Evolutionary conservation across 2,888 invertebrate species (phyloP).

Genomic region (Listrodromus nycthemerus): DNA sequence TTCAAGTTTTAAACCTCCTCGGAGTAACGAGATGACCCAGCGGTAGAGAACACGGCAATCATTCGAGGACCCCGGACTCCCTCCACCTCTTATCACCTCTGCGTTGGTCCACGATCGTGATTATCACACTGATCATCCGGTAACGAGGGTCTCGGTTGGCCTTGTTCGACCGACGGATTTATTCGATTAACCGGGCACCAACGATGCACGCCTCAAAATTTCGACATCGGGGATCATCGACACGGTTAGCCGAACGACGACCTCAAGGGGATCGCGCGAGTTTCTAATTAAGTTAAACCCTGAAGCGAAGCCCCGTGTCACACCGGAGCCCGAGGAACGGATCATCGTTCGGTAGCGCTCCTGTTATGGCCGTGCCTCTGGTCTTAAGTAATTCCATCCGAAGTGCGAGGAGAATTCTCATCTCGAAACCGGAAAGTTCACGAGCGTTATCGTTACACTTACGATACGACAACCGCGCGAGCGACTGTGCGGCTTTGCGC

Average conservation of each 20-base stretch:
- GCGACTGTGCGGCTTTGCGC: slow-evolving; percentile 26
- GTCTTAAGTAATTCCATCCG: slow-evolving; percentile 26
- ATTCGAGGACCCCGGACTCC: neutral
- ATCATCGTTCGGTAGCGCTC: slow-evolving; percentile 44
- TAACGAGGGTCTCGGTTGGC: slow-evolving; percentile 28
- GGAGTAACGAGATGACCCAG: neutral
- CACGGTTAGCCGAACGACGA: slow-evolving; percentile 36
- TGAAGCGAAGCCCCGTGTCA: slow-evolving; percentile 43
- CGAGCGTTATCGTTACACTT: slow-evolving; percentile 50
- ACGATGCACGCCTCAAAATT: slow-evolving; percentile 53
- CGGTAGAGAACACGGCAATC: slow-evolving; percentile 6
- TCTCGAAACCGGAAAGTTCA: slow-evolving; percentile 47
- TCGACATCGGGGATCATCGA: slow-evolving; percentile 56
- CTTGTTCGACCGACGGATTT: slow-evolving; percentile 43
- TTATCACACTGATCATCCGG: slow-evolving; percentile 6
- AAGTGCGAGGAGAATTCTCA: slow-evolving; percentile 51
- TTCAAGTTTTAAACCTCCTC: neutral
- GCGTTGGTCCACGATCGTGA: neutral
- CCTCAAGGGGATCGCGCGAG: slow-evolving; percentile 38
- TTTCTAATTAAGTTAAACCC: slow-evolving; percentile 66
- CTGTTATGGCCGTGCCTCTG: slow-evolving; percentile 48
- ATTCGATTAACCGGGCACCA: slow-evolving; percentile 56
- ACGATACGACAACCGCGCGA: slow-evolving; percentile 22
- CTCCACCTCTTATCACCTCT: neutral
- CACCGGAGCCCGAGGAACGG: slow-evolving; percentile 32